Percentiles rank a stretch among this genome's conserved stretches.
phyloP scores from a whole-genome alignment of 1,140 invertebrate species.

The Eurosta solidaginis region DNA sequence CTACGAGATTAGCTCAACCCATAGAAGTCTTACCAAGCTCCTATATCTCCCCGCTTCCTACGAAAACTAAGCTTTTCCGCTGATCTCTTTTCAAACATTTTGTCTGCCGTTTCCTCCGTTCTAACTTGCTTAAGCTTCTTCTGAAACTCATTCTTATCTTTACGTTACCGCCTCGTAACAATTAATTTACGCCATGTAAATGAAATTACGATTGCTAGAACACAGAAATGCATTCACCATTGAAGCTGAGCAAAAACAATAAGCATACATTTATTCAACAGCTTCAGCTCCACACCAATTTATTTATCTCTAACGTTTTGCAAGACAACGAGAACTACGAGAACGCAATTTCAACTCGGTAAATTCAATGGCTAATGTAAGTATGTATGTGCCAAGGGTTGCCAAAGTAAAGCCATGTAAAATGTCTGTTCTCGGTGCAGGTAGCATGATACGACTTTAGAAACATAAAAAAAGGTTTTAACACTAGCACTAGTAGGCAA shows the following conservation, averaged over 20 bases:
- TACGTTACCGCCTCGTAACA: background rate
- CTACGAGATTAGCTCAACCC: no score
- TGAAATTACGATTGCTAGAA: conserved; percentile 1
- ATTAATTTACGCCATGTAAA: conserved; percentile 21
- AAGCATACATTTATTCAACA: background rate
- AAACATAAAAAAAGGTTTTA: no score
- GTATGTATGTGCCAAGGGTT: background rate
- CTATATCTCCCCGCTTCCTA: no score
- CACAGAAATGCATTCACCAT: background rate
- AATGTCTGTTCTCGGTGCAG: no score
- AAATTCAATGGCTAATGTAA: background rate
- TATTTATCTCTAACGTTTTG: background rate
- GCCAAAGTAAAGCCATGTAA: background rate
- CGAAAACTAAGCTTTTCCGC: no score
- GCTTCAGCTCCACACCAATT: background rate
- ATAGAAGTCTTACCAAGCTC: no score
- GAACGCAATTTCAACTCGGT: conserved; percentile 4
- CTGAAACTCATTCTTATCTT: background rate
- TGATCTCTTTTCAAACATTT: no score
- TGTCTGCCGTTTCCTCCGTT: no score
- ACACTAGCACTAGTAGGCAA: no score
- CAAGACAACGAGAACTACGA: background rate
- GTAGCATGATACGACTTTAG: no score
- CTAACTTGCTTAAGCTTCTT: no score
- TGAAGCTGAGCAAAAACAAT: background rate